These are phyloP conservation scores for Bungarus multicinctus DNA, from an alignment of 2,113 vertebrate genomes.

Conservation along the genomic window DNA sequence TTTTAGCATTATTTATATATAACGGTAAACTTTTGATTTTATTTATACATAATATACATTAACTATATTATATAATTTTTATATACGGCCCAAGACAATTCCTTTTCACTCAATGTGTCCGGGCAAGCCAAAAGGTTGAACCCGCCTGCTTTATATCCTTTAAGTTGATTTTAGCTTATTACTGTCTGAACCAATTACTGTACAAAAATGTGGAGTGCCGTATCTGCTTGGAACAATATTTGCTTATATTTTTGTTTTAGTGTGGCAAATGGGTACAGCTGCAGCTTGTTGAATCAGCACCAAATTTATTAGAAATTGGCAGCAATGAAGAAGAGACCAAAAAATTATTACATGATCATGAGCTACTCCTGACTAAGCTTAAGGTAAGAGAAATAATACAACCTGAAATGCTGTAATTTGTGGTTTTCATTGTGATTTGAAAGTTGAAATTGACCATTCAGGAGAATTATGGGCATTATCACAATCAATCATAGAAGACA, in stretches of 20 bases:
- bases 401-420: background rate
- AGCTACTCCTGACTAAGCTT: conserved; percentile 82
- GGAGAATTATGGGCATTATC: background rate
- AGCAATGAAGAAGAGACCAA: conserved; percentile 82
- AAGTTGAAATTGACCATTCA: background rate
- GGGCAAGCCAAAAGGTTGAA: background rate
- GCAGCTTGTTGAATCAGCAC: conserved; percentile 83
- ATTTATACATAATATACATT: background rate
- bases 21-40: background rate
- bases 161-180: background rate
- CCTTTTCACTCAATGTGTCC: background rate
- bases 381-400: conserved; percentile 73
- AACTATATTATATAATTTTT: background rate
- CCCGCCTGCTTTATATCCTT: background rate
- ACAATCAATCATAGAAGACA: background rate
- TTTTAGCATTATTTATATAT: background rate
- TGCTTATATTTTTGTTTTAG: conserved; percentile 67
- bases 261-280: conserved; percentile 82
- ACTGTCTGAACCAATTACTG: background rate
- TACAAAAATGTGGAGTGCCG: background rate
- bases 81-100: background rate
- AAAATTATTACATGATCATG: conserved; percentile 81
- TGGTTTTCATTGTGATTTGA: background rate
- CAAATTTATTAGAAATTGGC: conserved; percentile 88
- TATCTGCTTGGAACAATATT: conserved; percentile 24